A percentile compares a stretch with the other conserved stretches of the same genome.
These are phyloP conservation scores for Phycodurus eques DNA, from an alignment of 2,113 vertebrate genomes.

Conservation along the genomic window DNA sequence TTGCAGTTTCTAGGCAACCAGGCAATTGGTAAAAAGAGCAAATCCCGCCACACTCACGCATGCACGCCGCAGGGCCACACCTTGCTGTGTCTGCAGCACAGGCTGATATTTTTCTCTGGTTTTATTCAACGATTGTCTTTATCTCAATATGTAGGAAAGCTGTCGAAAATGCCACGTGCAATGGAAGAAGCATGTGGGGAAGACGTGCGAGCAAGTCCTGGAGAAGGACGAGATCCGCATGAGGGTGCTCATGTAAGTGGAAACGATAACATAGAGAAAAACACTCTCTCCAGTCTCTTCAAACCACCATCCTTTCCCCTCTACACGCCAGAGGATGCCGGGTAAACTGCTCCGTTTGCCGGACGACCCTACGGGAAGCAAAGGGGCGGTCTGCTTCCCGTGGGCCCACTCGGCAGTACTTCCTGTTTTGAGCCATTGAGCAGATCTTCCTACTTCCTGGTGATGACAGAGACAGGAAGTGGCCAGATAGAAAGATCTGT, in stretches of 20 bases:
- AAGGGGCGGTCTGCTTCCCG: slow-evolving; percentile 60
- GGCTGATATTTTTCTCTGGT: not conserved
- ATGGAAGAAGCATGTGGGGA: slow-evolving; percentile 92
- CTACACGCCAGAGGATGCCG: slow-evolving; percentile 18
- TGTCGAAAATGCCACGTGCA: slow-evolving; percentile 92
- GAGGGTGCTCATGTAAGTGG: slow-evolving; percentile 88
- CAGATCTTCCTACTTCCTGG: slow-evolving; percentile 47
- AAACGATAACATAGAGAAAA: not conserved
- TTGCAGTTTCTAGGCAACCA: slow-evolving; percentile 74
- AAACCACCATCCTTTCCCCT: not conserved
- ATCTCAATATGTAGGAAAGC: slow-evolving; percentile 78
- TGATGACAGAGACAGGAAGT: slow-evolving; percentile 48
- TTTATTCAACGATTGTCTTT: not conserved
- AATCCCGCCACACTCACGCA: slow-evolving; percentile 7
- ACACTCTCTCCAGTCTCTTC: not conserved
- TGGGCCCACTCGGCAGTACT: slow-evolving; percentile 42
- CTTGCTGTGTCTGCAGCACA: slow-evolving; percentile 26
- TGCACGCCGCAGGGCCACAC: slow-evolving; percentile 52
- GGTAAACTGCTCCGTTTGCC: slow-evolving; percentile 46
- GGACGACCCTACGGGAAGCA: slow-evolving; percentile 55
- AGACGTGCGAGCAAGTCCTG: slow-evolving; percentile 89
- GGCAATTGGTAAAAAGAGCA: slow-evolving; percentile 32
- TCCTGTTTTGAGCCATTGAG: slow-evolving; percentile 67
- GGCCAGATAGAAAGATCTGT: slow-evolving; percentile 36
- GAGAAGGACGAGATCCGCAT: slow-evolving; percentile 93